phyloP scores from a whole-genome alignment of 2,888 invertebrate species.

The Drosophila bunnanda region DNA sequence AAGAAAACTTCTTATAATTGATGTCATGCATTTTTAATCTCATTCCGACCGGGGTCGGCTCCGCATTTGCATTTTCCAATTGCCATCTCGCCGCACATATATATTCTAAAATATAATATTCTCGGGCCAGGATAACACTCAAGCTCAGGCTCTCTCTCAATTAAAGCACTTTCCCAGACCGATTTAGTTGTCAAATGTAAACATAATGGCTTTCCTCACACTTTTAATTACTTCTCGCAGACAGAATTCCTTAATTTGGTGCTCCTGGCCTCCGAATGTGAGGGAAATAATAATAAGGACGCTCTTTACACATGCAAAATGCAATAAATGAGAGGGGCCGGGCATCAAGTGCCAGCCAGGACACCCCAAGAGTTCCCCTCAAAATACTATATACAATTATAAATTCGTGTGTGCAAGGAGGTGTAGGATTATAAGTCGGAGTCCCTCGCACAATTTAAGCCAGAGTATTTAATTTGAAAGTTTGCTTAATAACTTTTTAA shows the following conservation, averaged over 20 bases:
- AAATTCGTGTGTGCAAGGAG: background rate
- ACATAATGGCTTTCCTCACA: conserved; percentile 30
- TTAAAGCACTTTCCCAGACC: conserved; percentile 19
- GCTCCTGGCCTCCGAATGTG: conserved; percentile 28
- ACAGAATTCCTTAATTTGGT: conserved; percentile 49
- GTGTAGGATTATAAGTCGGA: conserved; percentile 15
- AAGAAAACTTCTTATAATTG: conserved; percentile 77
- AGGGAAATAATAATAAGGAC: conserved; percentile 34
- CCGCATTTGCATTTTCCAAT: conserved; percentile 45
- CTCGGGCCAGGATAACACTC: conserved; percentile 14
- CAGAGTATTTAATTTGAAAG: conserved; percentile 67
- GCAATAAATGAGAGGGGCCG: conserved; percentile 49
- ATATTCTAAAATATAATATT: conserved; percentile 15
- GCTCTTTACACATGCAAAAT: conserved; percentile 49
- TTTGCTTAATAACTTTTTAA: conserved; percentile 72
- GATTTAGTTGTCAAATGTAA: conserved; percentile 18
- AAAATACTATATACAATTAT: conserved; percentile 8
- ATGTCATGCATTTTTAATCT: conserved; percentile 70
- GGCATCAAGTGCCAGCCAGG: conserved; percentile 32
- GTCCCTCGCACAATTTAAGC: conserved; percentile 63
- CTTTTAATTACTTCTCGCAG: conserved; percentile 48
- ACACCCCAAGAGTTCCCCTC: conserved; percentile 3
- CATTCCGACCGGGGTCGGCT: conserved; percentile 31
- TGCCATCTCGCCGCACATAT: background rate
- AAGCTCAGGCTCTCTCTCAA: conserved; percentile 13